Base-by-base conservation (phyloP, 2,113 vertebrate species). In the Oncorhynchus gorbuscha region DNA sequence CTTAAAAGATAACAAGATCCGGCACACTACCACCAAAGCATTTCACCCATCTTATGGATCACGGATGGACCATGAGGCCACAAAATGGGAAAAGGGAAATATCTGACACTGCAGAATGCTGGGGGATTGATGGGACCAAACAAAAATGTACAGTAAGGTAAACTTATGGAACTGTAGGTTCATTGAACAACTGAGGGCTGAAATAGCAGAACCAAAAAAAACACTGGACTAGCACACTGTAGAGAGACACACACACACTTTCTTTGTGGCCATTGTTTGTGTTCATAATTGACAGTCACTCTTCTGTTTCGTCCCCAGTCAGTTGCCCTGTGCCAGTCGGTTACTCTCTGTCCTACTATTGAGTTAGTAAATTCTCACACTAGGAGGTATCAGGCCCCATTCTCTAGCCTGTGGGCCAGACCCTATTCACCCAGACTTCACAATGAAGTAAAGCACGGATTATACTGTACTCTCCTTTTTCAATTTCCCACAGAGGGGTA, bases 371-470 rank as follows among this genome's bases (percentile, higher is more conserved):
- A 45, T 45, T 9, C 39, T 45, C 39, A 45, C 39, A 45, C 39
- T 45, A 45, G 39, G 39, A 11, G 39, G 39, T 45, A 45, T 45
- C 39, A n/a, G 30, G 32, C 12, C 22, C 69, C 28, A 24, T 48
- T 76, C 45, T 71, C 28, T 39, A 66, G 20, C 12, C 39, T 14
- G 39, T 45, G 39, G 39, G 9, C 39, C 39, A 45, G 39, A 45
- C 39, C 39, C 39, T 45, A 45, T 45, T 45, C 39, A 45, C 39
- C 9, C 39, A 45, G 39, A 45, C 55, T 71, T 77, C 75, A 18
- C 26, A 73, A 22, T 69, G 26, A 59, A 55, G 39, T 45, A 45
- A 11, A 45, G 39, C 68, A 71, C 74, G 75, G 72, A 75, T 77
- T 81, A 58, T 69, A 24, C 20, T 5, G 51, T 69, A 24, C 11